Evolutionary conservation across 2,113 vertebrate genomes (phyloP).

Genomic region (Chitala chitala): DNA sequence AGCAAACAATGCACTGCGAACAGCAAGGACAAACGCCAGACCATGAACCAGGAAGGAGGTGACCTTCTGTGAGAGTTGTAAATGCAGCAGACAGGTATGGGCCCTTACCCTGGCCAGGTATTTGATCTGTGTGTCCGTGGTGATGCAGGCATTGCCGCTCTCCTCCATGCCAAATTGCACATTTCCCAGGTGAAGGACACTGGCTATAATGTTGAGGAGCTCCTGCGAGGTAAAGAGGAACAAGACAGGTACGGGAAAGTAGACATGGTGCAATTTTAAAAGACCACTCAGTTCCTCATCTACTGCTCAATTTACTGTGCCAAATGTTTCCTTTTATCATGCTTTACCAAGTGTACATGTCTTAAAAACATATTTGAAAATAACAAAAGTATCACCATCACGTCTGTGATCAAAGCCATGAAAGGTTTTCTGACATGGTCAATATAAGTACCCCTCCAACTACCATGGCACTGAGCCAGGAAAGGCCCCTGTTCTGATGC

Average conservation of each 20-base stretch:
- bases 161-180: constrained; percentile 85
- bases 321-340: too few relatives aligned
- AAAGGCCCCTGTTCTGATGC: not conserved
- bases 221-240: constrained; percentile 62
- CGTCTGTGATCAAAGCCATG: too few relatives aligned
- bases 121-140: constrained; percentile 89
- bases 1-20: not conserved
- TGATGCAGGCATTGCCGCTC: constrained; percentile 76
- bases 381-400: too few relatives aligned
- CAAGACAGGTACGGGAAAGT: not conserved
- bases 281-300: not conserved
- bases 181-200: constrained; percentile 90
- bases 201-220: constrained; percentile 87
- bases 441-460: not conserved
- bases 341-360: too few relatives aligned
- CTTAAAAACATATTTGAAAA: too few relatives aligned
- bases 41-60: not conserved
- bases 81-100: not conserved
- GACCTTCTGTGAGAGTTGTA: too few relatives aligned
- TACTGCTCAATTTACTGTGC: too few relatives aligned
- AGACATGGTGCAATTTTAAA: not conserved
- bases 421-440: too few relatives aligned
- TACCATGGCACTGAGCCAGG: not conserved
- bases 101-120: constrained; percentile 81
- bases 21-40: not conserved